phyloP scores from a whole-genome alignment of 2,113 vertebrate genomes.

The Prunella fulvescens region DNA sequence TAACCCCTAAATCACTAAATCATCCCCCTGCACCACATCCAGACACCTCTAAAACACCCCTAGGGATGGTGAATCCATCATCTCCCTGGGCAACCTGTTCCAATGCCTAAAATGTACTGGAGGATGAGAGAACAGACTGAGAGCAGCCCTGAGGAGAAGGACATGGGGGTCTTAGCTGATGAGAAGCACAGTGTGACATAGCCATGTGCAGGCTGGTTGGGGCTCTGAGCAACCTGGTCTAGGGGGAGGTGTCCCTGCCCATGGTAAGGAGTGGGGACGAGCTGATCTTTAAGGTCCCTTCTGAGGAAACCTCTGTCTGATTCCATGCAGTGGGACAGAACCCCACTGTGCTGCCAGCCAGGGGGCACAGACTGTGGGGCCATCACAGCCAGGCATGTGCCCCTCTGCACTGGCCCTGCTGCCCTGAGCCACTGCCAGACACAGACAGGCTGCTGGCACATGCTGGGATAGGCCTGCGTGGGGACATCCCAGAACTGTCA shows the following conservation, averaged over 20 bases:
- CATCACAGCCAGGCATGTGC: accelerated
- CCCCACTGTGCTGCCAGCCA: background rate
- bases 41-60: background rate
- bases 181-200: background rate
- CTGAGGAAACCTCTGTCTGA: accelerated
- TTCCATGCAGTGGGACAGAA: background rate
- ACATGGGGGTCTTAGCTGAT: background rate
- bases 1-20: background rate
- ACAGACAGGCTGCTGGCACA: accelerated
- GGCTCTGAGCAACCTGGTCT: background rate
- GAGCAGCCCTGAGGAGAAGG: background rate
- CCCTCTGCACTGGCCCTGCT: background rate
- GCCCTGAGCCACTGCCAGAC: accelerated
- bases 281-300: background rate
- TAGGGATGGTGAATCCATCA: background rate
- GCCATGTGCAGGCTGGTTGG: background rate
- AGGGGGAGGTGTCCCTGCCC: background rate
- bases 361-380: too few relatives aligned
- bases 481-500: too few relatives aligned
- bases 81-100: background rate
- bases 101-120: background rate
- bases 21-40: background rate
- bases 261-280: accelerated
- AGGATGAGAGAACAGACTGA: background rate
- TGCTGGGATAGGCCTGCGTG: accelerated